Evolutionary conservation across 2,113 vertebrate genomes (phyloP).

Genomic region (Labeo catla): DNA sequence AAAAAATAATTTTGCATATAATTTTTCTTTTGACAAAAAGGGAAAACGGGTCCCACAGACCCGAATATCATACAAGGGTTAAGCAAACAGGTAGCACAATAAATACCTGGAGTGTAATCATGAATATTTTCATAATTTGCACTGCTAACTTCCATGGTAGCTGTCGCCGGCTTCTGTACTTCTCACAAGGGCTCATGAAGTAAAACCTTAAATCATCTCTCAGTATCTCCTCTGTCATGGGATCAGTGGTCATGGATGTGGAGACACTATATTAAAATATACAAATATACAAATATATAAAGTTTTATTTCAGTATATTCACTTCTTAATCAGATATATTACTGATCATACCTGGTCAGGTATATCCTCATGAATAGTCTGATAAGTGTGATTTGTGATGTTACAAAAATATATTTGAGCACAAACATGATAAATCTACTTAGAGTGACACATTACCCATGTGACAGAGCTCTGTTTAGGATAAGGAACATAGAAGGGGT

Average conservation of each 20-base stretch:
- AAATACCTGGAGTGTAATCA: constrained; percentile 93
- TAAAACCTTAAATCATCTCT: constrained; percentile 93
- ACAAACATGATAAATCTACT: neutral
- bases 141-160: constrained; percentile 94
- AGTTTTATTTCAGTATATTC: neutral
- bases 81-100: neutral
- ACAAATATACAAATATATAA: neutral
- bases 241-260: constrained; percentile 73
- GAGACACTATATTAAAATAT: constrained; percentile 66
- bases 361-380: neutral
- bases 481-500: constrained; percentile 8
- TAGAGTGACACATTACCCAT: neutral
- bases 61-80: no score
- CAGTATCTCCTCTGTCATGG: constrained; percentile 78
- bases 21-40: no score
- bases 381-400: neutral
- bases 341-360: neutral
- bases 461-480: neutral
- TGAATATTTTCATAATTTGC: constrained; percentile 95
- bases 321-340: neutral
- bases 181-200: constrained; percentile 99
- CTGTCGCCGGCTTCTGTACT: constrained; percentile 87
- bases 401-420: neutral
- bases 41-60: no score
- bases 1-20: no score